A percentile compares a stretch with the other conserved stretches of the same genome.
Conservation (phyloP, 2,113 vertebrate species). For the Rhynchomys soricoides region DNA sequence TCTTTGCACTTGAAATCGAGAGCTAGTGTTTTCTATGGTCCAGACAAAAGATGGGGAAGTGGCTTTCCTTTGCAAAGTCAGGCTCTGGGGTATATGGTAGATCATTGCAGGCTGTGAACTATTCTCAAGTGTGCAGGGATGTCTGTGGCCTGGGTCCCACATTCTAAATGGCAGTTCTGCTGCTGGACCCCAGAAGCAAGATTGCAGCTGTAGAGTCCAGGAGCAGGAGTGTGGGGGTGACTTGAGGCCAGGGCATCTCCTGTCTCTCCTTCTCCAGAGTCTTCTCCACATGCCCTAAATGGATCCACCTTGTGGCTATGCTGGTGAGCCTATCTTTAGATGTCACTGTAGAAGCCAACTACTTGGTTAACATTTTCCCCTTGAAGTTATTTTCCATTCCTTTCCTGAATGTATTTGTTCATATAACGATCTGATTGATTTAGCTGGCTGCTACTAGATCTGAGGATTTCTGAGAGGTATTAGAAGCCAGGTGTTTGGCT, state of each 20-base stretch:
- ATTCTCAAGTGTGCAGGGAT: not conserved
- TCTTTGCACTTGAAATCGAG: not conserved
- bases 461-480: not conserved
- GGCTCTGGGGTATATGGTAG: not conserved
- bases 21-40: not conserved
- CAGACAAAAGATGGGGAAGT: not conserved
- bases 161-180: not conserved
- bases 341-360: not conserved
- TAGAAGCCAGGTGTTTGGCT: conserved; percentile 31
- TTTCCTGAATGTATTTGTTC: not conserved
- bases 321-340: not conserved
- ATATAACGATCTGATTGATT: not conserved
- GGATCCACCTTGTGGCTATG: not conserved
- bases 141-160: not conserved
- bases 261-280: not conserved
- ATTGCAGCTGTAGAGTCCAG: not conserved
- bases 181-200: not conserved
- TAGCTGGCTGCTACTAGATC: not conserved
- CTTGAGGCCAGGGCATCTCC: not conserved
- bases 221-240: not conserved
- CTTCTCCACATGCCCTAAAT: not conserved
- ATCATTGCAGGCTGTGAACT: not conserved
- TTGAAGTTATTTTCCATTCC: not conserved
- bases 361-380: conserved; percentile 14
- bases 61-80: not conserved